Percentiles rank a stretch among this genome's conserved stretches.
Evolutionary conservation across 2,797 vertebrate species (phyloP).

Genomic region (Coluber constrictor): DNA sequence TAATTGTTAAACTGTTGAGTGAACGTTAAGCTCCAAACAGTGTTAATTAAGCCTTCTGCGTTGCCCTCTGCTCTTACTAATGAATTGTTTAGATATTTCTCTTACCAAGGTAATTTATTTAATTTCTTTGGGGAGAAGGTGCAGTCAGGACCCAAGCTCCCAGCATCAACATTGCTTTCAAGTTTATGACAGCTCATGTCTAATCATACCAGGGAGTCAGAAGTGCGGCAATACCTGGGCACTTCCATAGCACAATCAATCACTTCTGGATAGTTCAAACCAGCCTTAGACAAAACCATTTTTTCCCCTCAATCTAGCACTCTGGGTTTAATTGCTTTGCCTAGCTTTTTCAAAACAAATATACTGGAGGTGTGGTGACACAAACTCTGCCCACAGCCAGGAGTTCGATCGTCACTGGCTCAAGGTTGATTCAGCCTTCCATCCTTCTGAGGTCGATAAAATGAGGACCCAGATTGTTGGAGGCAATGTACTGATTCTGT

Average conservation of each 20-base stretch:
- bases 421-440: not conserved
- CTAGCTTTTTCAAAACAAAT: too few relatives aligned
- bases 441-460: not conserved
- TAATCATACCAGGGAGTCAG: slow-evolving; percentile 38
- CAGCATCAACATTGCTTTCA: slow-evolving; percentile 16
- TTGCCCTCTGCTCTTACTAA: not conserved
- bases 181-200: slow-evolving; percentile 6
- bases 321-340: not conserved
- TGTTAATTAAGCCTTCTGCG: not conserved
- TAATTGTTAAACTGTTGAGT: slow-evolving; percentile 4
- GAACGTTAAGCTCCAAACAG: not conserved
- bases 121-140: not conserved
- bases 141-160: not conserved
- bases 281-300: not conserved
- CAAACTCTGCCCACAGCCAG: not conserved
- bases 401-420: not conserved
- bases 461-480: not conserved
- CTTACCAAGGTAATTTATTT: not conserved
- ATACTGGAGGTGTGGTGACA: fast-evolving
- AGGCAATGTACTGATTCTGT: not conserved
- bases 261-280: not conserved
- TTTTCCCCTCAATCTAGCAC: not conserved
- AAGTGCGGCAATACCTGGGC: not conserved
- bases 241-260: not conserved
- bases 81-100: not conserved